Evolutionary conservation across 2,797 vertebrate genomes (phyloP).

Genomic region (Champsocephalus gunnari): DNA sequence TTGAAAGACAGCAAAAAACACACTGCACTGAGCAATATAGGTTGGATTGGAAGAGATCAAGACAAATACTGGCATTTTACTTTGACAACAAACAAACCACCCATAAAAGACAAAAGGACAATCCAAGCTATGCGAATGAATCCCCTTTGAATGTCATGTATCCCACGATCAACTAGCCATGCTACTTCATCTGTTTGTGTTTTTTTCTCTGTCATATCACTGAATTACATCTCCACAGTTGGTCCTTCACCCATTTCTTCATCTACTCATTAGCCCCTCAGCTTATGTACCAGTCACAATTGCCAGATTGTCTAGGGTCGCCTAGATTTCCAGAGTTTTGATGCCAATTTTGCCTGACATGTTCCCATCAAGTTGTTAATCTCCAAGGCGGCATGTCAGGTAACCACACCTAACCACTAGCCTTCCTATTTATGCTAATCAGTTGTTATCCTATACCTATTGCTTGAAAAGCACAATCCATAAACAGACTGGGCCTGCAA

Average conservation of each 20-base stretch:
- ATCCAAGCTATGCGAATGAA: background rate
- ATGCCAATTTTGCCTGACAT: background rate
- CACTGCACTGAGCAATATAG: background rate
- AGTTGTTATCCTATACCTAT: too few relatives aligned
- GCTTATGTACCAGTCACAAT: background rate
- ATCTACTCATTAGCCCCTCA: background rate
- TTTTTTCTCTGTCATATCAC: background rate
- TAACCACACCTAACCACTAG: too few relatives aligned
- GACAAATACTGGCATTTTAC: slow-evolving; percentile 28
- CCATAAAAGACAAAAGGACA: slow-evolving; percentile 28
- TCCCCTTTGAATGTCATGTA: slow-evolving; percentile 1
- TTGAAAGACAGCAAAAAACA: slow-evolving; percentile 31
- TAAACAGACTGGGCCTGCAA: too few relatives aligned
- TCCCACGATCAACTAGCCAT: background rate
- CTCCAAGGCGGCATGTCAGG: too few relatives aligned
- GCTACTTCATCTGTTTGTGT: background rate
- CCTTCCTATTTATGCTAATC: too few relatives aligned
- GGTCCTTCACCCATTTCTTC: background rate
- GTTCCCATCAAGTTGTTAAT: too few relatives aligned
- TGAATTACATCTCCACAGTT: background rate
- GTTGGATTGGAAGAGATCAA: slow-evolving; percentile 6
- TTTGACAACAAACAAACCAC: slow-evolving; percentile 19
- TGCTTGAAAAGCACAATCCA: too few relatives aligned
- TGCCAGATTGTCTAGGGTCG: background rate
- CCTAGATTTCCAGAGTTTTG: background rate